Evolutionary conservation across 2,113 vertebrate species (phyloP).

Genomic region (Crocuta crocuta): DNA sequence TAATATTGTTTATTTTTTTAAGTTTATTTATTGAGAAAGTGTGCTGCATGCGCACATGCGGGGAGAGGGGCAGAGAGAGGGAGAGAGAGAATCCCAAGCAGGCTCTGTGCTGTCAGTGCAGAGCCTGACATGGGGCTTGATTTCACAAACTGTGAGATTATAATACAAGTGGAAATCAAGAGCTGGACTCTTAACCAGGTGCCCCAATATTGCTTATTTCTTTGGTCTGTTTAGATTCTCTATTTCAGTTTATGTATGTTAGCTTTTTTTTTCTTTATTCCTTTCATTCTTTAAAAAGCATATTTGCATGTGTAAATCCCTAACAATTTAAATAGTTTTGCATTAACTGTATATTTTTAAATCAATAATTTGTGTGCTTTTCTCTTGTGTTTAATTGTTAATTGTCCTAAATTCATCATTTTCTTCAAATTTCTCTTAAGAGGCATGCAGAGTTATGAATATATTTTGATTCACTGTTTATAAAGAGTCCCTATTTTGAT

Average conservation of each 20-base stretch:
- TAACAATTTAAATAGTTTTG: constrained; percentile 1
- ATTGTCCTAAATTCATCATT: not conserved
- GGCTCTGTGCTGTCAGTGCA: too few relatives aligned
- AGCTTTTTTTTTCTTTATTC: not conserved
- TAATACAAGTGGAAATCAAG: too few relatives aligned
- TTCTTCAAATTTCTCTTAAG: not conserved
- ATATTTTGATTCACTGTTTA: constrained; percentile 18
- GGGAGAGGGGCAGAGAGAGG: too few relatives aligned
- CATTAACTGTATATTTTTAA: not conserved
- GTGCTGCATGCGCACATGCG: too few relatives aligned
- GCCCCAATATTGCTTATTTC: constrained; percentile 9
- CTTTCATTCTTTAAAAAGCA: not conserved
- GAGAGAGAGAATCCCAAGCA: too few relatives aligned
- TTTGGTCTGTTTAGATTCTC: constrained; percentile 36
- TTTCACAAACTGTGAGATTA: too few relatives aligned
- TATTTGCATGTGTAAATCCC: not conserved
- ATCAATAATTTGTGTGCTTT: not conserved
- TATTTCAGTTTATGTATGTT: constrained; percentile 6
- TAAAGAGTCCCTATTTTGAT: constrained; percentile 24
- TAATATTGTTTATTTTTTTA: constrained; percentile 36
- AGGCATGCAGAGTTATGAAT: not conserved
- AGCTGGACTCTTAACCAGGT: too few relatives aligned
- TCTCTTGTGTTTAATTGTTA: not conserved
- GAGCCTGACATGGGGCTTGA: too few relatives aligned
- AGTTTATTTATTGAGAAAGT: too few relatives aligned